These are phyloP conservation scores for Brachionus paranguensis DNA, from an alignment of 1,140 invertebrate genomes.

Conservation along the genomic window DNA sequence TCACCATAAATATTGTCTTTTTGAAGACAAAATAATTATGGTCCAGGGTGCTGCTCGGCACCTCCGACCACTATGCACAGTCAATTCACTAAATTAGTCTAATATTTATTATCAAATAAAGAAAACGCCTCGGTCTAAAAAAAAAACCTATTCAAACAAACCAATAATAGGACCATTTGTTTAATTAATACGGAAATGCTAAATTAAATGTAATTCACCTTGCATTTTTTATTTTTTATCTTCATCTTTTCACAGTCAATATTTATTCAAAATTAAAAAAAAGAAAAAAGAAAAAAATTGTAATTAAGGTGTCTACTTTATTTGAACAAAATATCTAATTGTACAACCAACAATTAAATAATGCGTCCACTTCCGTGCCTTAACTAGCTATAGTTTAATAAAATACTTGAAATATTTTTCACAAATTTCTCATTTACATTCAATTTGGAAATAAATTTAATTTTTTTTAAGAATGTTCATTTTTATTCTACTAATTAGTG, in stretches of 20 bases:
- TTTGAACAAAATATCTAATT: conserved; percentile 3
- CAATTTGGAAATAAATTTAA: background rate
- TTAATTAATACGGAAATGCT: conserved; percentile 30
- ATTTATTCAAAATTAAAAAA: background rate
- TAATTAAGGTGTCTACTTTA: conserved; percentile 18
- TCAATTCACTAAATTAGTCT: background rate
- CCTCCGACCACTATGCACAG: background rate
- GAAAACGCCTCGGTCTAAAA: background rate
- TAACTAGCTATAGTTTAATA: background rate
- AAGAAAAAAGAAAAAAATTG: background rate
- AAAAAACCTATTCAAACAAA: background rate
- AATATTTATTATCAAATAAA: background rate
- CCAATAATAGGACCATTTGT: background rate
- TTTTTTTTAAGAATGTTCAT: background rate
- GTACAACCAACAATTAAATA: background rate
- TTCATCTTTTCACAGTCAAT: background rate
- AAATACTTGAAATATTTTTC: conserved; percentile 27
- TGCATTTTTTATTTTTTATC: background rate
- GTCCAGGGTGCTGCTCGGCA: background rate
- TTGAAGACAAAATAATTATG: background rate
- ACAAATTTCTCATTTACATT: background rate
- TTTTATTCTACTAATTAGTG: background rate
- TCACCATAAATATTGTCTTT: background rate
- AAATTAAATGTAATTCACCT: conserved; percentile 32
- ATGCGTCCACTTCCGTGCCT: background rate